phyloP scores from a whole-genome alignment of 1,140 invertebrate species.

The Scaptomyza hsui region DNA sequence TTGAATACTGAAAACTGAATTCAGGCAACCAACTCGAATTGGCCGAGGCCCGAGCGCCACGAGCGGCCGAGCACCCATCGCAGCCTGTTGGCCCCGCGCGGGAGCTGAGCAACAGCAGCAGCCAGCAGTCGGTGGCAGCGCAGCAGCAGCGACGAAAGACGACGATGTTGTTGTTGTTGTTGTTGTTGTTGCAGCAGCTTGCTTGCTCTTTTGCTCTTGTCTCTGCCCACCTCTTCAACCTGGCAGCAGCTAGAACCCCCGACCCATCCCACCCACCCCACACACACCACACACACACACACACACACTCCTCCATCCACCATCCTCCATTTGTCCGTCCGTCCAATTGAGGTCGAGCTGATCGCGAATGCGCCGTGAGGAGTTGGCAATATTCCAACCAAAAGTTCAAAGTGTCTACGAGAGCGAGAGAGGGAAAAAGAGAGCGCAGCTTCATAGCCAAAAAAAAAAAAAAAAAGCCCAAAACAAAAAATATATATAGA shows the following conservation, averaged over 20 bases:
- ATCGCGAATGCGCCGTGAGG: constrained; percentile 73
- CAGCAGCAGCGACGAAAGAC: constrained; percentile 7
- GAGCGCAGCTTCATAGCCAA: constrained; percentile 68
- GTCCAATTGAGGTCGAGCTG: constrained; percentile 70
- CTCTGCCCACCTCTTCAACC: not conserved
- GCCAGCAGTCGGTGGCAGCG: constrained; percentile 35
- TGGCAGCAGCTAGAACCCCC: no score
- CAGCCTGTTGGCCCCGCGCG: constrained; percentile 67
- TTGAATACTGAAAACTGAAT: constrained; percentile 80
- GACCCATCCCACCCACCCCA: not conserved
- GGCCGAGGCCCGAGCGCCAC: constrained; percentile 64
- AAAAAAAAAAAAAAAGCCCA: constrained; percentile 23
- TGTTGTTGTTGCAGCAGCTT: not conserved
- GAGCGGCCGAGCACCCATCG: constrained; percentile 77
- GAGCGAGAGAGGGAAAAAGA: constrained; percentile 27
- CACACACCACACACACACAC: not conserved
- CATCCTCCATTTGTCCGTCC: constrained; percentile 15
- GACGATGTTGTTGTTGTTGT: not conserved
- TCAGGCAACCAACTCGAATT: constrained; percentile 70
- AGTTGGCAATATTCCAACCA: constrained; percentile 74
- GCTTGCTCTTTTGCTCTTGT: not conserved
- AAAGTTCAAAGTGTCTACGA: constrained; percentile 58
- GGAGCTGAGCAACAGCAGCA: constrained; percentile 49
- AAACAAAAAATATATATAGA: constrained; percentile 2
- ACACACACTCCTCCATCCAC: constrained; percentile 7